Conservation (phyloP, 35 echinoderm and acorn worm genomes). For the Heliocidaris erythrogramma region DNA sequence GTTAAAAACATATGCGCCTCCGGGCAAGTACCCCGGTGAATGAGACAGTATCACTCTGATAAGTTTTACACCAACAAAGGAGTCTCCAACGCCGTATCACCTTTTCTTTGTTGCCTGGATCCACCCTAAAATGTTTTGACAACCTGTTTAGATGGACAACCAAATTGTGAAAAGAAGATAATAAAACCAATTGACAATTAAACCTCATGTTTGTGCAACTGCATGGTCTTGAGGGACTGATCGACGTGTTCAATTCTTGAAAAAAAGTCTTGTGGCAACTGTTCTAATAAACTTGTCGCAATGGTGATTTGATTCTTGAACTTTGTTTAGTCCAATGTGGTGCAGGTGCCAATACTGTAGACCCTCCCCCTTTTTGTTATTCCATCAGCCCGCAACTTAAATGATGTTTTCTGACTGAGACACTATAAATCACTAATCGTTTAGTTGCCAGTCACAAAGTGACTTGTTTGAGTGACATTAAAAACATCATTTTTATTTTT, state of each 20-base stretch:
- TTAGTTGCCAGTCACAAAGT: too few relatives aligned
- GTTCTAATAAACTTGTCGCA: background rate
- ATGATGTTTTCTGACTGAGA: too few relatives aligned
- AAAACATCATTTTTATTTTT: too few relatives aligned
- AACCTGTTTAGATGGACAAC: background rate
- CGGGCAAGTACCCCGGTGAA: too few relatives aligned
- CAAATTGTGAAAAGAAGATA: background rate
- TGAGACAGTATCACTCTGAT: background rate
- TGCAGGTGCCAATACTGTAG: background rate
- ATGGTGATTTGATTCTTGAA: background rate
- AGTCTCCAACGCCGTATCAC: background rate
- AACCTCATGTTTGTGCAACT: background rate
- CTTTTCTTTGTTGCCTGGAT: background rate
- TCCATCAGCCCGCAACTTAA: too few relatives aligned
- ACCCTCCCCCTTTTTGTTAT: background rate
- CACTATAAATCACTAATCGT: too few relatives aligned
- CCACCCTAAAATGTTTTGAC: background rate
- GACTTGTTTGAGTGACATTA: too few relatives aligned
- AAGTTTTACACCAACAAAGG: background rate
- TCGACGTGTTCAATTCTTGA: background rate
- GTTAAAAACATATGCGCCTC: too few relatives aligned
- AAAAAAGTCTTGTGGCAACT: background rate
- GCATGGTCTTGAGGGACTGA: background rate
- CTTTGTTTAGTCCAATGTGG: too few relatives aligned
- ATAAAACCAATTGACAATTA: conserved; percentile 1